Evolutionary conservation across 2,888 invertebrate species (phyloP), one percentile per base, ranked within the genome.

Genomic region (Ectemnius continuus): DNA sequence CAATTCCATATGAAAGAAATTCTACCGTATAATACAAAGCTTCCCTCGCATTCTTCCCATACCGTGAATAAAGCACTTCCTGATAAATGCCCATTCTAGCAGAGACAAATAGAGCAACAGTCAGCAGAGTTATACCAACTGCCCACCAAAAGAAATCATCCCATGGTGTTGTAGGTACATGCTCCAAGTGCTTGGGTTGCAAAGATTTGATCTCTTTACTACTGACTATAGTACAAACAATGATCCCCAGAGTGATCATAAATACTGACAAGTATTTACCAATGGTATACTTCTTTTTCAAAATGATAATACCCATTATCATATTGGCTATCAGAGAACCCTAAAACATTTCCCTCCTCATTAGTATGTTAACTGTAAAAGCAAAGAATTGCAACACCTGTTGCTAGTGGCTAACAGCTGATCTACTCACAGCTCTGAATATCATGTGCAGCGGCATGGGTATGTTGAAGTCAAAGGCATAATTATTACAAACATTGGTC

Each of bases 401-500:
- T 23, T 23, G 23, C 23, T 23, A 23, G 3, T 23, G 23, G 23
- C 0, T 23, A 23, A 23, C 23, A 60, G n/a, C 13, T 6, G 58
- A 60, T 66, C 23, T 69, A 92, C 94, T 93, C 92, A 96, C 96
- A 70, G 99, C 96, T 92, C 99, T 93, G 91, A 99, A 99, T 89
- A 99, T 99, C 96, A 99, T 98, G 89, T 99, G 99, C 60, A 99
- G 92, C 0, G 99, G 99, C 95, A 99, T 98, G 0, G 99, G 95
- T 87, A 99, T 98, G 90, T 99, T 97, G 88, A 98, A 99, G 90
- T 96, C 95, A 87, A 99, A 97, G 0, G 98, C 98, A 92, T 97
- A 97, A 91, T 99, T 99, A 88, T 97, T 97, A 76, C 96, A 95
- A 0, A 98, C 96, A 91, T 97, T 99, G 16, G 96, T 95, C 0